A percentile compares a stretch with the other conserved stretches of the same genome.
These are phyloP conservation scores for Anodontia alba DNA, from an alignment of 2,888 invertebrate species.

Conservation along the genomic window DNA sequence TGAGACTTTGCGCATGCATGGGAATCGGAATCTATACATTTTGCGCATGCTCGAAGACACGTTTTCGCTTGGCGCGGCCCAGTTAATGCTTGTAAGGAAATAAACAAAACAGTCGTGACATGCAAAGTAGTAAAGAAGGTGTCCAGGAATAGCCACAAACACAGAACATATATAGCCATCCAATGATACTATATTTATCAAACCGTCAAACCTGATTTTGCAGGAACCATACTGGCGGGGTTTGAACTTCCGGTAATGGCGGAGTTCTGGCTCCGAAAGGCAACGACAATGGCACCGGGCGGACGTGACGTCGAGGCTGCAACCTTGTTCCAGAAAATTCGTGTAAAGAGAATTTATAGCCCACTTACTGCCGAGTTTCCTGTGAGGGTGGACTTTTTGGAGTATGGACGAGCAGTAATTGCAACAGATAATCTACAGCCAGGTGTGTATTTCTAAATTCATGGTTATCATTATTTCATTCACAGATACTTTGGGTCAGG, in stretches of 20 bases:
- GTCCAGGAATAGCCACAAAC: no score
- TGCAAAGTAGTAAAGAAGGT: no score
- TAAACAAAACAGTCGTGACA: no score
- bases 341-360: constrained; percentile 76
- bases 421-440: constrained; percentile 87
- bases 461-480: no score
- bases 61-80: no score
- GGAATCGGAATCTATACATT: no score
- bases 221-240: constrained; percentile 71
- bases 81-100: no score
- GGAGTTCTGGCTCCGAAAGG: constrained; percentile 79
- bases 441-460: constrained; percentile 30
- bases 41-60: no score
- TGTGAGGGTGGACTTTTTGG: constrained; percentile 74
- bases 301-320: constrained; percentile 71
- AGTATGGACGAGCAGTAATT: constrained; percentile 92
- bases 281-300: constrained; percentile 66
- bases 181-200: no score
- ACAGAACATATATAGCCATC: no score
- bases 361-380: constrained; percentile 73
- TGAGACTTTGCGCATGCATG: no score
- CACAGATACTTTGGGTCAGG: not conserved
- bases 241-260: constrained; percentile 75
- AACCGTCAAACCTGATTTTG: no score
- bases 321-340: constrained; percentile 76